phyloP scores from a whole-genome alignment of 2,797 vertebrate species.

The Dallia pectoralis region DNA sequence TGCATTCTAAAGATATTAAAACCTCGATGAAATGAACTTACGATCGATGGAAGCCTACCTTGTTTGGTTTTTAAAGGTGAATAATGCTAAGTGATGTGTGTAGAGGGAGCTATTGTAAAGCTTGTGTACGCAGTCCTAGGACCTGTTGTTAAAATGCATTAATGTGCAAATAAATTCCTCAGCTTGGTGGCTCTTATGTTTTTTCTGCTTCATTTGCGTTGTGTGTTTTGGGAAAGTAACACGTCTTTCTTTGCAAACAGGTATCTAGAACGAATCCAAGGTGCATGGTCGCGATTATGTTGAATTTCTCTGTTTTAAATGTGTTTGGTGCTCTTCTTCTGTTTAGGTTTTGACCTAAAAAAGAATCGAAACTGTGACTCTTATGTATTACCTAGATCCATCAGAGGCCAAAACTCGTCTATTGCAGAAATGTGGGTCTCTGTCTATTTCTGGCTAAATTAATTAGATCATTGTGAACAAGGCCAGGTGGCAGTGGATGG shows the following conservation, averaged over 20 bases:
- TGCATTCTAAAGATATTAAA: background rate
- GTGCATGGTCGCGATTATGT: background rate
- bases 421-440: constrained; percentile 66
- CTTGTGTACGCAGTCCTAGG: constrained; percentile 52
- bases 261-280: background rate
- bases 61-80: background rate
- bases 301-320: background rate
- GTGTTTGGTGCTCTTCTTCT: constrained; percentile 27
- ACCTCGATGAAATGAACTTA: background rate
- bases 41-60: background rate
- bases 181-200: constrained; percentile 9
- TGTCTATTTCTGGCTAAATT: constrained; percentile 77
- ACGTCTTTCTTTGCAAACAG: constrained; percentile 13
- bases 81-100: background rate
- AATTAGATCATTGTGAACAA: constrained; percentile 77
- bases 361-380: constrained; percentile 10
- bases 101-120: constrained; percentile 28
- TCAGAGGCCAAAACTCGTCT: constrained; percentile 15
- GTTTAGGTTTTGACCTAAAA: constrained; percentile 23
- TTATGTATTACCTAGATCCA: constrained; percentile 55
- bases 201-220: constrained; percentile 7
- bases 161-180: constrained; percentile 68
- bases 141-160: constrained; percentile 56
- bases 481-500: constrained; percentile 48
- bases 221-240: constrained; percentile 50